Percentiles rank a stretch among this genome's conserved stretches.
phyloP scores from a whole-genome alignment of 2,888 invertebrate genomes.

The Zeuzera pyrina region DNA sequence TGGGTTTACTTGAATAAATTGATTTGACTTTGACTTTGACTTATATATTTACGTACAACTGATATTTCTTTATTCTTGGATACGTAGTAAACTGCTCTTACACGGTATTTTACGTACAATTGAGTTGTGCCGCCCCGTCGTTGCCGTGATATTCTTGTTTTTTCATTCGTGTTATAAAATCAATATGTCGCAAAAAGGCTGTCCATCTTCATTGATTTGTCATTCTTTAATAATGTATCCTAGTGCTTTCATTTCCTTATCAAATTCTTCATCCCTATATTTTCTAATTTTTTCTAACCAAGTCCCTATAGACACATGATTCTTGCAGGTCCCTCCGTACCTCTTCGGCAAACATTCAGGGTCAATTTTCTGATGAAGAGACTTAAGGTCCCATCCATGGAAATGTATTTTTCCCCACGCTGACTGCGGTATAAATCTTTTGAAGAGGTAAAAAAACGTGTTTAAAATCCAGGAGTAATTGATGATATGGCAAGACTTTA shows the following conservation, averaged over 20 bases:
- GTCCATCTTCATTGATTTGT: too few relatives aligned
- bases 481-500: constrained; percentile 80
- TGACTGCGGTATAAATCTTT: constrained; percentile 77
- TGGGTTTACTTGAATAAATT: too few relatives aligned
- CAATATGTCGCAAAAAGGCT: too few relatives aligned
- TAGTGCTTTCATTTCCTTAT: constrained; percentile 75
- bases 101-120: too few relatives aligned
- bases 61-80: too few relatives aligned
- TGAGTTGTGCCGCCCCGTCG: too few relatives aligned
- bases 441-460: constrained; percentile 82
- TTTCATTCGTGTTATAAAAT: too few relatives aligned
- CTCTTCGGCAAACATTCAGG: constrained; percentile 35
- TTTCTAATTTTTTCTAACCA: constrained; percentile 71
- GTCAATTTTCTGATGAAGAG: constrained; percentile 45
- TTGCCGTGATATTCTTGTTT: too few relatives aligned
- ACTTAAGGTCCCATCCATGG: constrained; percentile 51
- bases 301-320: constrained; percentile 66
- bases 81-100: too few relatives aligned
- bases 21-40: too few relatives aligned
- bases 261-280: constrained; percentile 61
- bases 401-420: constrained; percentile 69
- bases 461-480: constrained; percentile 87
- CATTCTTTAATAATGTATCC: constrained; percentile 75
- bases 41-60: too few relatives aligned
- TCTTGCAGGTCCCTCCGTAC: constrained; percentile 70